phyloP scores from a whole-genome alignment of 2,797 vertebrate genomes.

The Enteromius paludinosus region DNA sequence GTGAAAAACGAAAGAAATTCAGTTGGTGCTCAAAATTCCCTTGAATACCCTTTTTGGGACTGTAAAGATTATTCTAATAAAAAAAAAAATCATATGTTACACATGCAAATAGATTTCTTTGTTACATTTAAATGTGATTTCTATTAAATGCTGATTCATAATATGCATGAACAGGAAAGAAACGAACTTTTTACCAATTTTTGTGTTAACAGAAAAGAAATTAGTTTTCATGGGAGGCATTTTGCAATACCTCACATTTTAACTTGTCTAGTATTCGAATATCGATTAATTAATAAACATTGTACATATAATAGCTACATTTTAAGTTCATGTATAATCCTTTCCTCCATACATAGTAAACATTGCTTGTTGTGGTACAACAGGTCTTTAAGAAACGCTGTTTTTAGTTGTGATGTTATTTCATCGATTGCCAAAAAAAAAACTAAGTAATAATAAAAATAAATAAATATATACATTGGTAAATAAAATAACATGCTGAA shows the following conservation, averaged over 20 bases:
- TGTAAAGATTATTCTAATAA: neutral
- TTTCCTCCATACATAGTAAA: neutral
- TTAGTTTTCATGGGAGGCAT: neutral
- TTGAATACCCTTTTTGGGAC: neutral
- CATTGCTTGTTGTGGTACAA: neutral
- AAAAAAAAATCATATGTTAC: neutral
- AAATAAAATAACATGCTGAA: neutral
- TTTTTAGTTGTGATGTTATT: neutral
- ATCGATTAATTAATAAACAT: neutral
- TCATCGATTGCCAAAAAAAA: neutral
- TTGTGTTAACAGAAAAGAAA: neutral
- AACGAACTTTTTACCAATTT: too few relatives aligned
- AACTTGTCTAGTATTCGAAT: neutral
- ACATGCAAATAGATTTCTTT: neutral
- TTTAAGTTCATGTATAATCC: neutral
- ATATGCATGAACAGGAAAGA: too few relatives aligned
- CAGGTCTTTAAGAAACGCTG: neutral
- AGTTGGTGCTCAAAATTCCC: neutral
- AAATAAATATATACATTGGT: too few relatives aligned
- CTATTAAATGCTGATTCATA: neutral
- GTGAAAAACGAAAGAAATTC: neutral
- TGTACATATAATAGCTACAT: neutral
- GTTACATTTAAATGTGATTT: neutral
- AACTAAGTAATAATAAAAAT: too few relatives aligned
- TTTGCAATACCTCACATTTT: neutral